Evolutionary conservation across 2,797 vertebrate genomes (phyloP).

Genomic region (Scyliorhinus canicula): DNA sequence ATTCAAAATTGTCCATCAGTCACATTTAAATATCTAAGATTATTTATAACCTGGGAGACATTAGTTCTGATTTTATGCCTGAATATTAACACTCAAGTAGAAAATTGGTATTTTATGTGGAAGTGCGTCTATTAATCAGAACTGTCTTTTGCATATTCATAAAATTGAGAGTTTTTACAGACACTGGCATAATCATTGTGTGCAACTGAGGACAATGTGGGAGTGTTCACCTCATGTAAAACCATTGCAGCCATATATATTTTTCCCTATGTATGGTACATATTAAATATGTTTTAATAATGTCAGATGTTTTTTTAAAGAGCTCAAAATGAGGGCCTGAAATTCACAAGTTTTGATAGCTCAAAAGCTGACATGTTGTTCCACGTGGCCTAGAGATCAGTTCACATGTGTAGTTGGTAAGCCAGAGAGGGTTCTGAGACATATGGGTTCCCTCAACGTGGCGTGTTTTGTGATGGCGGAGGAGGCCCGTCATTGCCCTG

Average conservation of each 20-base stretch:
- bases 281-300: not conserved
- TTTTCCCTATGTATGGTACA: not conserved
- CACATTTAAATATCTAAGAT: slow-evolving; percentile 5
- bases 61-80: not conserved
- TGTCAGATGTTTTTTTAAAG: not conserved
- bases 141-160: not conserved
- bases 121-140: not conserved
- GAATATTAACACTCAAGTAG: slow-evolving; percentile 22
- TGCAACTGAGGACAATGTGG: not conserved
- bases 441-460: not conserved
- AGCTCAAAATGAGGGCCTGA: not conserved
- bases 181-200: not conserved
- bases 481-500: too few relatives aligned
- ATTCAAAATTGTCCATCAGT: not conserved
- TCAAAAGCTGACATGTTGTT: not conserved
- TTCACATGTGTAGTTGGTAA: not conserved
- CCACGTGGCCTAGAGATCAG: not conserved
- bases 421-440: not conserved
- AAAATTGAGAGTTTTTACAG: not conserved
- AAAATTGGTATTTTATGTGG: slow-evolving; percentile 25
- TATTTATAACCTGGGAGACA: slow-evolving; percentile 12
- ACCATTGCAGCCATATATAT: not conserved
- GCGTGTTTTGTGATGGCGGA: too few relatives aligned
- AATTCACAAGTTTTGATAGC: not conserved
- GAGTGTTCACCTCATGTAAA: not conserved